phyloP scores from a whole-genome alignment of 2,797 vertebrate genomes.

The Pseudochirops corinnae region DNA sequence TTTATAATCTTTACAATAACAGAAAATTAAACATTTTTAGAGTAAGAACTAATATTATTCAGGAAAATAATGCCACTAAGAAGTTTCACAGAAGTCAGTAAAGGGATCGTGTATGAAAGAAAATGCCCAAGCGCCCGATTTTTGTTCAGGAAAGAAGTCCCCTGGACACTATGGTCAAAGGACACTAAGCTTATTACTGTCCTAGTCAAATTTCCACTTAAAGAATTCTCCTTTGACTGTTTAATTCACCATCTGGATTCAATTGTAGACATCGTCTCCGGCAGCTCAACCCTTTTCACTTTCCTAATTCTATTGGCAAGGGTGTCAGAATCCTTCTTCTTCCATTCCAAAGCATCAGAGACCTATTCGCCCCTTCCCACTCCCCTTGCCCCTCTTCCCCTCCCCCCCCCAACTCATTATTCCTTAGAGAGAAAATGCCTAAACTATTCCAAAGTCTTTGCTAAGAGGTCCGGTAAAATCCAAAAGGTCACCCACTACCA shows the following conservation, averaged over 20 bases:
- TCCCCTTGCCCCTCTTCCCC: too few relatives aligned
- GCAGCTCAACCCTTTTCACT: conserved; percentile 26
- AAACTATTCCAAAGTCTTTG: conserved; percentile 11
- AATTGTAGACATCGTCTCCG: background rate
- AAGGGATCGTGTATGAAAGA: background rate
- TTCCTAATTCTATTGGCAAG: conserved; percentile 2
- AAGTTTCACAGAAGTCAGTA: background rate
- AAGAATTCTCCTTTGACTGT: background rate
- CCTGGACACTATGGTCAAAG: background rate
- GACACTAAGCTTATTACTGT: background rate
- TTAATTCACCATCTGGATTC: conserved; percentile 28
- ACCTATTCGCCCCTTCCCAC: background rate
- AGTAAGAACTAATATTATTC: background rate
- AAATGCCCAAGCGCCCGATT: background rate
- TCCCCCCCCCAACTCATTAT: background rate
- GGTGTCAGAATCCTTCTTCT: conserved; percentile 16
- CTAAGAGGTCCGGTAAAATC: conserved; percentile 9
- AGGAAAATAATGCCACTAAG: background rate
- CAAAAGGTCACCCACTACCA: background rate
- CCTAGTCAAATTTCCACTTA: conserved; percentile 22
- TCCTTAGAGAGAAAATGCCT: conserved; percentile 9
- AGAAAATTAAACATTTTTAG: background rate
- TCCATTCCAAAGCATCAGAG: background rate
- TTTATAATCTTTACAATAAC: background rate
- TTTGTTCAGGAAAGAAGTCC: background rate